A percentile compares a stretch with the other conserved stretches of the same genome.
These are phyloP conservation scores for Scaptomyza hsui DNA, from an alignment of 1,140 invertebrate species.

Conservation along the genomic window DNA sequence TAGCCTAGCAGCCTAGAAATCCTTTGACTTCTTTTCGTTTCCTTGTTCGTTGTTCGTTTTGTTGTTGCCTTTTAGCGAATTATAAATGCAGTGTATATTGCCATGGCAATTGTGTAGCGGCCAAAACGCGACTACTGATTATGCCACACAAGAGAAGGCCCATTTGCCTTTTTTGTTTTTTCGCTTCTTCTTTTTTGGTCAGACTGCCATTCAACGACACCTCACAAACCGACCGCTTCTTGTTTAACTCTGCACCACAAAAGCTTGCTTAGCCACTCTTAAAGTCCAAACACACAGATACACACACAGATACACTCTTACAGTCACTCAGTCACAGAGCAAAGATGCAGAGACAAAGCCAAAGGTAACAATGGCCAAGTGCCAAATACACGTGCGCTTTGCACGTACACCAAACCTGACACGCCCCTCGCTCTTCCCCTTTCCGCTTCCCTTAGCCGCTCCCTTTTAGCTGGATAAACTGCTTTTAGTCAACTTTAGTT, in stretches of 20 bases:
- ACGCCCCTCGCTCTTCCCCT: conserved; percentile 9
- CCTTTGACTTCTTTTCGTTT: conserved; percentile 49
- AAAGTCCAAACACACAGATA: conserved; percentile 47
- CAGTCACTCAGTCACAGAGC: conserved; percentile 42
- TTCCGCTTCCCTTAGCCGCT: neutral
- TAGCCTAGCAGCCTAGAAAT: conserved; percentile 51
- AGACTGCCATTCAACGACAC: conserved; percentile 45
- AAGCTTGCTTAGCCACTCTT: conserved; percentile 76
- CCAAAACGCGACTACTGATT: conserved; percentile 71
- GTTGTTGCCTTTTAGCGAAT: conserved; percentile 17
- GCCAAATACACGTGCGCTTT: conserved; percentile 70
- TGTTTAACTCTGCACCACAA: conserved; percentile 58
- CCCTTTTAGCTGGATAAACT: conserved; percentile 57
- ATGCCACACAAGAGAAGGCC: conserved; percentile 49
- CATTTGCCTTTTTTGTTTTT: conserved; percentile 45
- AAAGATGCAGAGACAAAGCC: conserved; percentile 67
- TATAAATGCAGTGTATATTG: conserved; percentile 66
- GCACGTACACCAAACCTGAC: conserved; percentile 50
- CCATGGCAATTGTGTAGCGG: conserved; percentile 54
- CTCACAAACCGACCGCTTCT: conserved; percentile 27
- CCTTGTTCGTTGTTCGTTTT: too few relatives aligned
- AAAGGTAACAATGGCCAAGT: conserved; percentile 76
- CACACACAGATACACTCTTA: conserved; percentile 18
- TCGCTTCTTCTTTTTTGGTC: neutral
- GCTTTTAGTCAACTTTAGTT: conserved; percentile 81